A percentile compares a stretch with the other conserved stretches of the same genome.
These are phyloP conservation scores for Bruchidius siliquastri DNA, from an alignment of 2,888 invertebrate genomes.

Conservation along the genomic window DNA sequence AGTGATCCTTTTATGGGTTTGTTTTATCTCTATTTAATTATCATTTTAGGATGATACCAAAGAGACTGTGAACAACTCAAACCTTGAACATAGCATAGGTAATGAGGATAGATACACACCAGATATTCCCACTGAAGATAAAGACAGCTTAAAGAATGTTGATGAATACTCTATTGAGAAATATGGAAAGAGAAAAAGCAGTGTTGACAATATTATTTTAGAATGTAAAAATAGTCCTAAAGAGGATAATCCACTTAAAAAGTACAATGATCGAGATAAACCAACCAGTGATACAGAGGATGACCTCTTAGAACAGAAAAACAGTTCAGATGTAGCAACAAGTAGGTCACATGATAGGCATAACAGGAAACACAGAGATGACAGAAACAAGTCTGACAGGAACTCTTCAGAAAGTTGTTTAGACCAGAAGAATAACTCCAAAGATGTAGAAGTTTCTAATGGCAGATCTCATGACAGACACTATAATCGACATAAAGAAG, in stretches of 20 bases:
- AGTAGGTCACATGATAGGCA: conserved; percentile 12
- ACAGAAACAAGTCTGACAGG: neutral
- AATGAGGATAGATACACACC: conserved; percentile 7
- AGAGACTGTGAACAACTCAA: conserved; percentile 6
- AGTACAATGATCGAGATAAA: neutral
- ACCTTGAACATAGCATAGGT: conserved; percentile 5
- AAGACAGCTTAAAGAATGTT: conserved; percentile 12
- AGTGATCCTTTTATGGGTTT: neutral
- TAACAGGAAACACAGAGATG: conserved; percentile 27
- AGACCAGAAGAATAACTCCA: conserved; percentile 8
- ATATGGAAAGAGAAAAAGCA: neutral
- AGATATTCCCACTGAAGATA: conserved; percentile 10
- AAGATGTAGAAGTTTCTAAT: conserved; percentile 3
- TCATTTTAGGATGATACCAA: conserved; percentile 4
- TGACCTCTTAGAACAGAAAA: neutral
- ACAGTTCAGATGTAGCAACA: neutral
- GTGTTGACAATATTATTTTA: neutral
- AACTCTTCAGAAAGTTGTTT: conserved; percentile 9
- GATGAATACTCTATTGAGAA: conserved; percentile 7
- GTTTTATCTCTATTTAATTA: too few relatives aligned
- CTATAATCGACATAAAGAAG: conserved; percentile 8
- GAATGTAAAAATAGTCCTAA: neutral
- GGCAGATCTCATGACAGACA: conserved; percentile 10
- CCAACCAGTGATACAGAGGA: conserved; percentile 5
- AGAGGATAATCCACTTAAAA: neutral